Conservation (phyloP, 2,113 vertebrate genomes). For the Vicugna pacos region DNA sequence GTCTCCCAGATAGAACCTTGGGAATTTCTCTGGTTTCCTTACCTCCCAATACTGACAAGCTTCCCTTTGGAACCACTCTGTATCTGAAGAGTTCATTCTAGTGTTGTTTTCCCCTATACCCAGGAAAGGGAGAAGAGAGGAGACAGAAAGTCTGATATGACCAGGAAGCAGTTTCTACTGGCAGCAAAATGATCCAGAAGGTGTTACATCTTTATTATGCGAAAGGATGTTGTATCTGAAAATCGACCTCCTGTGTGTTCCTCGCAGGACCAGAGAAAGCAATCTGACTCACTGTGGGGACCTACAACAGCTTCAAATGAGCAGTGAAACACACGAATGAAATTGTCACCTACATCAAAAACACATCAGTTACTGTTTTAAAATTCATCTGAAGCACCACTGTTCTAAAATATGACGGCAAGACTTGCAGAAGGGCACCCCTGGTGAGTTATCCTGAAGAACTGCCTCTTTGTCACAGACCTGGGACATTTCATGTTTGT, state of each 20-base stretch:
- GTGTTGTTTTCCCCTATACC: background rate
- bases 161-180: conserved; percentile 6
- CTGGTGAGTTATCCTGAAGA: background rate
- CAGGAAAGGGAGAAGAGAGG: conserved; percentile 29
- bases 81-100: background rate
- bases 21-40: background rate
- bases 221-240: conserved; percentile 79
- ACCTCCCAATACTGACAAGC: background rate
- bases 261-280: conserved; percentile 81
- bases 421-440: background rate
- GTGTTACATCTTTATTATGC: conserved; percentile 80
- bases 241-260: conserved; percentile 86
- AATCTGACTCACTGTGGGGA: conserved; percentile 79
- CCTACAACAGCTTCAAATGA: background rate
- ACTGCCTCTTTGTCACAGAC: background rate
- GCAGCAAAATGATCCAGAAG: background rate
- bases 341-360: conserved; percentile 72
- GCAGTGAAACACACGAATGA: conserved; percentile 74
- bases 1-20: background rate
- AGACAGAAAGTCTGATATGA: background rate
- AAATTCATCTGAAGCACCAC: background rate
- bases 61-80: background rate
- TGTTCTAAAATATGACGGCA: background rate
- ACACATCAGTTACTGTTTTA: conserved; percentile 49
- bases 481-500: background rate